Base-by-base conservation (phyloP, 2,113 vertebrate genomes). In the Lathamus discolor region DNA sequence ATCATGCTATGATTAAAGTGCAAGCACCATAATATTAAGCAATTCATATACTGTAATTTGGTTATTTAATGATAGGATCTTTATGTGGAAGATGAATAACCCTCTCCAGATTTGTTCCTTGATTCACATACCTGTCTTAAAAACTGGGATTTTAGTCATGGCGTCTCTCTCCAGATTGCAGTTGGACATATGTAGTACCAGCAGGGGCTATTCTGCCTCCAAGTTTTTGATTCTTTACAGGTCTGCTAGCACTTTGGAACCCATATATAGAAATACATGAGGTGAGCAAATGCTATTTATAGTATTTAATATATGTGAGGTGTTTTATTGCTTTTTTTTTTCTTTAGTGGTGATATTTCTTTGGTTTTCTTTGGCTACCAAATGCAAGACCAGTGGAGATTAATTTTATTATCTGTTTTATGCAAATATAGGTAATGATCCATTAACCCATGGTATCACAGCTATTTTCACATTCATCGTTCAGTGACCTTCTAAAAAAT, bases 221-320 rank as follows among this genome's bases (percentile, higher is more conserved):
- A 39, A 41, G n/a, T 7, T 17, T 89, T 41, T 57, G 13, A 12
- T 84, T 86, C 61, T 87, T n/a, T 44, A 3, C 62, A 17, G 22
- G 2, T 51, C 31, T 94, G 63, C 79, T 83, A 93, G 49, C 24
- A 14, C n/a, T 91, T 88, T 57, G 13, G 10, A 54, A 54, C 11
- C 66, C 51, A 33, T 20, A 68, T 76, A 87, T 87, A 84, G 91
- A 28, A 86, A 87, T 22, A 35, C 3, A 24, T 88, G 76, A 88
- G 49, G 62, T 41, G 37, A 97, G 87, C 51, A 88, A 82, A 69
- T 66, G 70, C 35, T 96, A 95, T 92, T 95, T 92, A 88, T 93
- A 78, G 72, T 23, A 18, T 59, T 81, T 78, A 73, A 48, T 64
- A 15, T 16, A 6, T 39, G 19, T 31, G 75, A 77, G 18, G 3